A percentile compares a stretch with the other conserved stretches of the same genome.
Conservation (phyloP, 1,140 invertebrate species). For the Charaxes varanes region DNA sequence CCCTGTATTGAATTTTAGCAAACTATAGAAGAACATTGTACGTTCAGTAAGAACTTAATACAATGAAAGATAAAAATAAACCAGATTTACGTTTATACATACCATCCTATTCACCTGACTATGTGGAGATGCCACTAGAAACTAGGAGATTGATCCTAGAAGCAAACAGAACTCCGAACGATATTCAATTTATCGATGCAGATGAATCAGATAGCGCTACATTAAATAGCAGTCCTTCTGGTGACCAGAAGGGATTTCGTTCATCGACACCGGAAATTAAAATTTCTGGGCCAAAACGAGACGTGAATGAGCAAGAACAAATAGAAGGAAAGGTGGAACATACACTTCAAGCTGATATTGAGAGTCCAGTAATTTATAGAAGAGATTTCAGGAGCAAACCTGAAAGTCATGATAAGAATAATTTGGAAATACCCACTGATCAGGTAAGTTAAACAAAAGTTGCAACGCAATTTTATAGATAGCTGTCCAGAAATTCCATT, state of each 20-base stretch:
- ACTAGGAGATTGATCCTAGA: slow-evolving; percentile 30
- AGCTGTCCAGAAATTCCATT: no score
- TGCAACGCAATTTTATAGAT: no score
- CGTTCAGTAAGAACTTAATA: slow-evolving; percentile 1
- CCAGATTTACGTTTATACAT: slow-evolving; percentile 50
- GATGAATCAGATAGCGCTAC: slow-evolving; percentile 16
- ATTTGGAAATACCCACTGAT: no score
- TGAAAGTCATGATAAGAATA: no score
- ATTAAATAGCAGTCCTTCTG: slow-evolving; percentile 14
- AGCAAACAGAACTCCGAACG: slow-evolving; percentile 31
- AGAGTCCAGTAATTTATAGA: slow-evolving; percentile 28
- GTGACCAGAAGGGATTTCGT: slow-evolving; percentile 15
- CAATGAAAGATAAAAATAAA: slow-evolving; percentile 51
- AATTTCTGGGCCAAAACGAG: slow-evolving; percentile 25
- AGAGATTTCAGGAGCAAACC: slow-evolving; percentile 7
- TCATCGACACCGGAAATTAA: slow-evolving; percentile 44
- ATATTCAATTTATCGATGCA: slow-evolving; percentile 40
- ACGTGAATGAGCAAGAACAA: slow-evolving; percentile 10
- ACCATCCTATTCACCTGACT: slow-evolving; percentile 52
- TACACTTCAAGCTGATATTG: background rate
- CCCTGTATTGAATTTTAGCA: background rate
- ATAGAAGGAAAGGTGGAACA: slow-evolving; percentile 7
- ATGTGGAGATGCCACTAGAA: slow-evolving; percentile 54
- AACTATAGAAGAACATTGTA: background rate
- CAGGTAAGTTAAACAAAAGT: slow-evolving; percentile 4